These are phyloP conservation scores for Philypnodon macrostomus DNA, from an alignment of 2,797 vertebrate genomes.

Conservation along the genomic window DNA sequence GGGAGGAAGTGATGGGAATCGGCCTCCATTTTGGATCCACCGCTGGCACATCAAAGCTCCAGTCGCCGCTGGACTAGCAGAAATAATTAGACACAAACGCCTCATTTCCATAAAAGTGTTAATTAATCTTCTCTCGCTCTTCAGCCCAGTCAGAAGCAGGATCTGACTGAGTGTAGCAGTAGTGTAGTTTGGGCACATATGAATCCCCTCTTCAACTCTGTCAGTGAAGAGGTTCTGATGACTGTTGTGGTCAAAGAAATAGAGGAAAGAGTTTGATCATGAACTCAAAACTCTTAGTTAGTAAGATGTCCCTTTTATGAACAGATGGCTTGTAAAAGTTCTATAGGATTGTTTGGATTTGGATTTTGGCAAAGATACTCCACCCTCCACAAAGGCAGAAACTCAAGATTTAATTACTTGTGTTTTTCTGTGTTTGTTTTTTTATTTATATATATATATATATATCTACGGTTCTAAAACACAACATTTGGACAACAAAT, in stretches of 20 bases:
- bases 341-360: no score
- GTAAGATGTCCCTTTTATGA: slow-evolving; percentile 13
- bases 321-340: slow-evolving; percentile 15
- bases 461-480: no score
- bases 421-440: no score
- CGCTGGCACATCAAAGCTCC: slow-evolving; percentile 96
- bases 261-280: slow-evolving; percentile 17
- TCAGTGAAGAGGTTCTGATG: slow-evolving; percentile 15
- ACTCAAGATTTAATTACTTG: no score
- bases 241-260: slow-evolving; percentile 5
- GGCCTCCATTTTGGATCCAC: slow-evolving; percentile 96
- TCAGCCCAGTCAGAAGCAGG: slow-evolving; percentile 63
- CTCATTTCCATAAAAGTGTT: slow-evolving; percentile 98
- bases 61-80: slow-evolving; percentile 75
- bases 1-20: slow-evolving; percentile 95
- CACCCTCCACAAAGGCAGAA: no score
- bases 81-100: slow-evolving; percentile 86
- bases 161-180: slow-evolving; percentile 31
- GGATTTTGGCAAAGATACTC: no score
- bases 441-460: no score
- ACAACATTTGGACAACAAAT: no score
- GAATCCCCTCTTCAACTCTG: slow-evolving; percentile 18
- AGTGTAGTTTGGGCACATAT: slow-evolving; percentile 30
- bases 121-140: slow-evolving; percentile 90
- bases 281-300: slow-evolving; percentile 7